Evolutionary conservation across 2,888 invertebrate species (phyloP).

Genomic region (Tenthredo notha): DNA sequence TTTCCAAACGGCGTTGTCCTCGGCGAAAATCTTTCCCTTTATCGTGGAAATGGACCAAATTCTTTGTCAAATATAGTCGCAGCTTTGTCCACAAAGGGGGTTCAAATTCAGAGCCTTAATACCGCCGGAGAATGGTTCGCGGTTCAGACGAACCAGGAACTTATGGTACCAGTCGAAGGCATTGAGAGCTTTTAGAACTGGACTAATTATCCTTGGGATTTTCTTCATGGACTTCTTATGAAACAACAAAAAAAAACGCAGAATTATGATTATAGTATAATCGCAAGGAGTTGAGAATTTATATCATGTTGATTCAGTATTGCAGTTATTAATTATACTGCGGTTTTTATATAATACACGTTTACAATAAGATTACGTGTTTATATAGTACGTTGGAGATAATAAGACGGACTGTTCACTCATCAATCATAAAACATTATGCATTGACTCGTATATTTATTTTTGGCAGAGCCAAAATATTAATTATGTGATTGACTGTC

Average conservation of each 20-base stretch:
- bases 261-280: neutral
- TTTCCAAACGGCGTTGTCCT: constrained; percentile 74
- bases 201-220: neutral
- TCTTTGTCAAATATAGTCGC: constrained; percentile 72
- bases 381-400: neutral
- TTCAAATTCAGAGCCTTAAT: constrained; percentile 71
- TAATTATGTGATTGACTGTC: neutral
- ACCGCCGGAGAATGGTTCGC: constrained; percentile 73
- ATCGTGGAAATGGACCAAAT: constrained; percentile 64
- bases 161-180: constrained; percentile 63
- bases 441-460: constrained; percentile 5
- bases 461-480: constrained; percentile 41
- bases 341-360: neutral
- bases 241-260: too few species aligned
- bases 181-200: constrained; percentile 65
- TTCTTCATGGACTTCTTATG: neutral
- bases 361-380: neutral
- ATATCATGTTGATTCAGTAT: constrained; percentile 57
- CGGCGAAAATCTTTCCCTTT: constrained; percentile 68
- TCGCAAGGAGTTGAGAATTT: neutral
- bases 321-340: constrained; percentile 39
- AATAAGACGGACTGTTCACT: neutral
- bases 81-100: constrained; percentile 67
- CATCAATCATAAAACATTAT: neutral
- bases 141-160: constrained; percentile 71